Conservation (phyloP, 2,113 vertebrate species). For the Chrysemys picta region DNA sequence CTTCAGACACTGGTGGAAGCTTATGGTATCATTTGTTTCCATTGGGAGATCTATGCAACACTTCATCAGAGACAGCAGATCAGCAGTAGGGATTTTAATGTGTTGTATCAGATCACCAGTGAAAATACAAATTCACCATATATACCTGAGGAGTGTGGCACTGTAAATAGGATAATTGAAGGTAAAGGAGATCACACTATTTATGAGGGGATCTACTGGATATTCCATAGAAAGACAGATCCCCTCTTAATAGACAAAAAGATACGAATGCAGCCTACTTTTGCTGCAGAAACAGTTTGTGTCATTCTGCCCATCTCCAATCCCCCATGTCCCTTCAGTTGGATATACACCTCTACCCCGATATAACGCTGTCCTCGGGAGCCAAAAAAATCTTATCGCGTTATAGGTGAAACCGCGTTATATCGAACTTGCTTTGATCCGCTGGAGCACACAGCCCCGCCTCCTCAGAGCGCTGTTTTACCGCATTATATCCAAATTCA, state of each 20-base stretch:
- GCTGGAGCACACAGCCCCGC: too few species aligned
- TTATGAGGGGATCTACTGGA: neutral
- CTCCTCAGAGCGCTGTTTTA: too few species aligned
- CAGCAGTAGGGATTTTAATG: neutral
- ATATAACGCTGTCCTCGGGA: too few species aligned
- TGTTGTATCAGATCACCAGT: neutral
- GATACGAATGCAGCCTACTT: neutral
- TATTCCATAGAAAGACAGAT: neutral
- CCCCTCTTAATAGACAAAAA: neutral
- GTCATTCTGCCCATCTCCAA: neutral
- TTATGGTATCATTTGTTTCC: neutral
- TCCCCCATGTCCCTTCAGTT: neutral
- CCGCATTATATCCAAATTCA: too few species aligned
- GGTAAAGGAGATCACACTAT: neutral
- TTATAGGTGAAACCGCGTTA: too few species aligned
- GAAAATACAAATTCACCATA: neutral
- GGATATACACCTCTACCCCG: neutral
- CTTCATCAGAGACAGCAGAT: neutral
- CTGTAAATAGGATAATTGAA: neutral
- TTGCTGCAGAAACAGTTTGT: neutral
- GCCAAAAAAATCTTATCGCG: too few species aligned
- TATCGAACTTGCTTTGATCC: too few species aligned
- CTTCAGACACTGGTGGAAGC: neutral
- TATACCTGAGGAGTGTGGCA: neutral
- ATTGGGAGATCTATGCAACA: neutral